Conservation (phyloP, 2,888 invertebrate species). For the Hyppa rectilinea region DNA sequence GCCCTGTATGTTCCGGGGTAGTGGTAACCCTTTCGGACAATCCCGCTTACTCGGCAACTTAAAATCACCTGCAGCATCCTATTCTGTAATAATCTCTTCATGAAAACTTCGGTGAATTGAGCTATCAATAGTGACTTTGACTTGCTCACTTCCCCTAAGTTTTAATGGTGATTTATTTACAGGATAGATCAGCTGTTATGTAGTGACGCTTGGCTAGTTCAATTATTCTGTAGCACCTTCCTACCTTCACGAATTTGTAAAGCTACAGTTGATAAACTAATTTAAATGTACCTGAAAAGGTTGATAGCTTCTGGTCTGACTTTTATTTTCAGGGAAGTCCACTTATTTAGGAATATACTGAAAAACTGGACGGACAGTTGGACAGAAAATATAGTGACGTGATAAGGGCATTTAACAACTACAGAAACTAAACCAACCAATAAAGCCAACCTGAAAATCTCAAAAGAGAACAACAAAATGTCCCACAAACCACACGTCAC, state of each 20-base stretch:
- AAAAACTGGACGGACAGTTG: too few relatives aligned
- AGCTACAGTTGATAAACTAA: neutral
- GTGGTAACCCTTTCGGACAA: too few relatives aligned
- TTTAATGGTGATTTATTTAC: neutral
- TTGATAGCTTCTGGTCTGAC: neutral
- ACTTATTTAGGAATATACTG: neutral
- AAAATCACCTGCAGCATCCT: too few relatives aligned
- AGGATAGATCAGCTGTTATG: neutral
- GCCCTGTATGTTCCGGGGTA: too few relatives aligned
- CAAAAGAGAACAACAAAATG: neutral
- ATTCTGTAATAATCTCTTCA: neutral
- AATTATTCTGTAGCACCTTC: neutral
- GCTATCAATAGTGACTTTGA: too few relatives aligned
- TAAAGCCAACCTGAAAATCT: slow-evolving; percentile 2
- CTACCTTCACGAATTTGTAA: neutral
- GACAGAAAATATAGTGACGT: neutral
- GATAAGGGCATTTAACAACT: neutral
- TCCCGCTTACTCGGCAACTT: too few relatives aligned
- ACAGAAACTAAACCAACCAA: neutral
- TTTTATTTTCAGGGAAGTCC: neutral
- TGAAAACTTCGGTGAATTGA: neutral
- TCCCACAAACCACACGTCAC: neutral
- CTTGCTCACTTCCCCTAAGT: neutral
- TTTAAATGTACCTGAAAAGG: slow-evolving; percentile 10
- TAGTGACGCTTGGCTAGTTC: neutral